Evolutionary conservation across 2,797 vertebrate species (phyloP).

Genomic region (Vireo griseus): DNA sequence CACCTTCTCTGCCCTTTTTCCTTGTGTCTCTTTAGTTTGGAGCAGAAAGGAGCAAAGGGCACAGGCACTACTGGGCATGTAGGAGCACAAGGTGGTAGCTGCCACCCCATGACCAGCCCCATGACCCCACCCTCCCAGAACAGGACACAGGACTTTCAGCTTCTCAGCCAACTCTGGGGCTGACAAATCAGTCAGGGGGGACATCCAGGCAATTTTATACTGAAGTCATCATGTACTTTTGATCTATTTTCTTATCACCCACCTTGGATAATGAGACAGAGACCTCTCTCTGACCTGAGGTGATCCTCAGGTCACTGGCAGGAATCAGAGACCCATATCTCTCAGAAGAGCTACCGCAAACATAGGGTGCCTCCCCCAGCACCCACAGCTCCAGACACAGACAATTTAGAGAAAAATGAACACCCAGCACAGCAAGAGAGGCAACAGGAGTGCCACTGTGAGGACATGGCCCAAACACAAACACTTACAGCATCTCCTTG

Average conservation of each 20-base stretch:
- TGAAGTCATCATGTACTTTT: neutral
- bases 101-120: neutral
- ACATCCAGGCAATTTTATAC: neutral
- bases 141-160: fast-evolving
- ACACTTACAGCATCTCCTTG: constrained; percentile 86
- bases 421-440: neutral
- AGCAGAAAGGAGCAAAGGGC: neutral
- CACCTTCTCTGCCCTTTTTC: neutral
- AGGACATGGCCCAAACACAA: neutral
- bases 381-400: neutral
- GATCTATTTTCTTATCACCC: neutral
- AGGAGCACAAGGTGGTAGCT: neutral
- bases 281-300: neutral
- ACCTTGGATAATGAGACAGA: neutral
- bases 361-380: neutral
- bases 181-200: neutral
- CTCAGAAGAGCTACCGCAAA: neutral
- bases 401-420: neutral
- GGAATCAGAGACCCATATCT: neutral
- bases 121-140: fast-evolving
- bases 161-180: neutral
- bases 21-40: neutral
- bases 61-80: neutral
- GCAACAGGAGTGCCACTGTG: neutral
- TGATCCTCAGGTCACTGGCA: neutral